phyloP scores from a whole-genome alignment of 2,113 vertebrate genomes.

The Chloropsis hardwickii region DNA sequence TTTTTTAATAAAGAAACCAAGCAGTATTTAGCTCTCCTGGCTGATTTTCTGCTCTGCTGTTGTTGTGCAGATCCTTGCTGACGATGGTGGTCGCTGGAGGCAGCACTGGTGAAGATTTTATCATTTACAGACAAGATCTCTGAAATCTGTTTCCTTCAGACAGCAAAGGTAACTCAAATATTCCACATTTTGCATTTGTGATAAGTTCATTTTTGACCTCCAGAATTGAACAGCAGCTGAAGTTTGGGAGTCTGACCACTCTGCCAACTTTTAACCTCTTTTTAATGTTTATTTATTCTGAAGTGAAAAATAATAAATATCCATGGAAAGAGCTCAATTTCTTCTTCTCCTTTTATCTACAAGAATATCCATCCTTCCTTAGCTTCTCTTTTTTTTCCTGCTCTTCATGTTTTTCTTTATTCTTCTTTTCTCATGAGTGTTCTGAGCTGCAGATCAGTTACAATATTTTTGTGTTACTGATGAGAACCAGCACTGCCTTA shows the following conservation, averaged over 20 bases:
- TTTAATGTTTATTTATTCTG: neutral
- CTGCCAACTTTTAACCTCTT: neutral
- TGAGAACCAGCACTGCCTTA: neutral
- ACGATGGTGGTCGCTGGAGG: conserved; percentile 51
- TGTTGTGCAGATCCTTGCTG: conserved; percentile 59
- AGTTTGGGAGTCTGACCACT: neutral
- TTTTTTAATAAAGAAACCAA: fast-evolving
- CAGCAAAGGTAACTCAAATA: conserved; percentile 57
- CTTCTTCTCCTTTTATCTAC: neutral
- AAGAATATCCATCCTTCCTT: neutral
- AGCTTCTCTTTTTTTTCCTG: neutral
- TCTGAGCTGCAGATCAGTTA: neutral
- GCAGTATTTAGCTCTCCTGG: neutral
- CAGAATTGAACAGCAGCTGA: neutral
- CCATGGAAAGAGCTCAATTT: fast-evolving
- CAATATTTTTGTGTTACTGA: neutral
- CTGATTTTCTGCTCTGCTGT: neutral
- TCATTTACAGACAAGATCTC: conserved; percentile 68
- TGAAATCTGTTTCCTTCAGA: conserved; percentile 50
- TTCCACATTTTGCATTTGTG: fast-evolving
- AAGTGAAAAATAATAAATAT: neutral
- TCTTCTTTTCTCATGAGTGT: neutral
- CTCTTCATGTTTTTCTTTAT: neutral
- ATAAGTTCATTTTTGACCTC: fast-evolving
- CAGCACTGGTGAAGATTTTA: conserved; percentile 48